Conservation (phyloP, 92 coral and sea anemone species). For the Epizoanthus ramosus region DNA sequence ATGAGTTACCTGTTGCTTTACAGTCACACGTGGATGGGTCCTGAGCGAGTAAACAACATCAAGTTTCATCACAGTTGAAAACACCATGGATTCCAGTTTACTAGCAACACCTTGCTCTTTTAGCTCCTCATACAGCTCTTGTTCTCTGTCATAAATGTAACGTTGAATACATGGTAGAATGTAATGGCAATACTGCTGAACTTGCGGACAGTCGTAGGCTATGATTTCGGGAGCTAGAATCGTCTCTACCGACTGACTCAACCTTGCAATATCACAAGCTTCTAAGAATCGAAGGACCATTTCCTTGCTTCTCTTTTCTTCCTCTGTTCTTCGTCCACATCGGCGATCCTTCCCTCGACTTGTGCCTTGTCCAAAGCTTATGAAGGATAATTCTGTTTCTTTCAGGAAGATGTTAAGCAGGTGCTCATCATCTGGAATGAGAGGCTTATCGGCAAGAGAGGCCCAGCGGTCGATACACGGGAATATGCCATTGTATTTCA, state of each 20-base stretch:
- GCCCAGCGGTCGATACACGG: slow-evolving; percentile 80
- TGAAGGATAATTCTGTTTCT: slow-evolving; percentile 68
- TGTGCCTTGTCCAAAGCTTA: slow-evolving; percentile 54
- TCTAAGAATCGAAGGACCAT: slow-evolving; percentile 49
- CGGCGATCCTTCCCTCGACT: slow-evolving; percentile 18
- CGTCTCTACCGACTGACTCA: slow-evolving; percentile 65
- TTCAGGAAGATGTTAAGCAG: slow-evolving; percentile 69
- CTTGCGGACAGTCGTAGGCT: slow-evolving; percentile 58
- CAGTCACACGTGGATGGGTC: slow-evolving; percentile 56
- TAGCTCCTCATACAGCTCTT: slow-evolving; percentile 49
- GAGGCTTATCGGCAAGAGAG: slow-evolving; percentile 74
- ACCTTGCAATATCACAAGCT: slow-evolving; percentile 68
- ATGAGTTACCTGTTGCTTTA: slow-evolving; percentile 25
- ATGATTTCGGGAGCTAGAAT: slow-evolving; percentile 55
- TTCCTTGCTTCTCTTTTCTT: slow-evolving; percentile 39
- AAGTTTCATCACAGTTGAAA: slow-evolving; percentile 64
- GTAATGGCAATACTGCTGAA: slow-evolving; percentile 67
- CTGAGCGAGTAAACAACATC: slow-evolving; percentile 73
- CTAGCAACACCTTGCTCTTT: slow-evolving; percentile 50
- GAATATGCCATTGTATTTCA: slow-evolving; percentile 63
- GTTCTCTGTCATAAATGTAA: slow-evolving; percentile 51
- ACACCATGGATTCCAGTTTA: slow-evolving; percentile 59
- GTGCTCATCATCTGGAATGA: slow-evolving; percentile 69
- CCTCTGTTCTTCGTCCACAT: background rate
- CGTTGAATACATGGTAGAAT: slow-evolving; percentile 78